Evolutionary conservation across 2,888 invertebrate genomes (phyloP).

Genomic region (Laothoe populi): DNA sequence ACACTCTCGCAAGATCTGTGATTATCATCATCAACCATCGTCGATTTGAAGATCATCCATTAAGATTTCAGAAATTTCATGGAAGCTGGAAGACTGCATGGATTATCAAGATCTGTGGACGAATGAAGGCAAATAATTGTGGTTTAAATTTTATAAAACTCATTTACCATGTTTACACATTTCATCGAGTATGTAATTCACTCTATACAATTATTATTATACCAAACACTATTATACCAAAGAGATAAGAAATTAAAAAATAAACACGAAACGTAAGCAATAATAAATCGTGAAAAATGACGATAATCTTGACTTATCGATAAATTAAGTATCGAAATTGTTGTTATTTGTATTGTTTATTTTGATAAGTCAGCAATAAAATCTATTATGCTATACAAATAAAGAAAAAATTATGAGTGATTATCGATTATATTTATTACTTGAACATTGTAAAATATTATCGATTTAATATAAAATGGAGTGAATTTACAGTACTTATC

Average conservation of each 20-base stretch:
- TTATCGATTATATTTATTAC: neutral
- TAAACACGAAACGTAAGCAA: neutral
- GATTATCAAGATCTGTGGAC: neutral
- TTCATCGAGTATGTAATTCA: slow-evolving; percentile 14
- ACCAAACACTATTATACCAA: neutral
- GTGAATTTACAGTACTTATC: neutral
- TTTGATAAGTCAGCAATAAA: no score
- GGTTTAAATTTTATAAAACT: neutral
- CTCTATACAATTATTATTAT: neutral
- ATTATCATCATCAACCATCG: neutral
- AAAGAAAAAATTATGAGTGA: no score
- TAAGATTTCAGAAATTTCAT: neutral
- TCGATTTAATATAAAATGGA: neutral
- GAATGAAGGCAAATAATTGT: neutral
- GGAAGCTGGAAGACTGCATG: slow-evolving; percentile 6
- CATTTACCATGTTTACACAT: slow-evolving; percentile 10
- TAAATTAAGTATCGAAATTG: neutral
- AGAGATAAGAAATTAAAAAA: neutral
- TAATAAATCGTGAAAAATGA: neutral
- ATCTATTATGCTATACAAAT: no score
- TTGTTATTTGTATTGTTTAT: neutral
- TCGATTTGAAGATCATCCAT: neutral
- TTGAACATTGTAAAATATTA: no score
- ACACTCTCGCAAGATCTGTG: neutral
- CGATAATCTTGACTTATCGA: neutral